A percentile compares a stretch with the other conserved stretches of the same genome.
phyloP scores from a whole-genome alignment of 2,888 invertebrate species.

The Alloplasta piceator region DNA sequence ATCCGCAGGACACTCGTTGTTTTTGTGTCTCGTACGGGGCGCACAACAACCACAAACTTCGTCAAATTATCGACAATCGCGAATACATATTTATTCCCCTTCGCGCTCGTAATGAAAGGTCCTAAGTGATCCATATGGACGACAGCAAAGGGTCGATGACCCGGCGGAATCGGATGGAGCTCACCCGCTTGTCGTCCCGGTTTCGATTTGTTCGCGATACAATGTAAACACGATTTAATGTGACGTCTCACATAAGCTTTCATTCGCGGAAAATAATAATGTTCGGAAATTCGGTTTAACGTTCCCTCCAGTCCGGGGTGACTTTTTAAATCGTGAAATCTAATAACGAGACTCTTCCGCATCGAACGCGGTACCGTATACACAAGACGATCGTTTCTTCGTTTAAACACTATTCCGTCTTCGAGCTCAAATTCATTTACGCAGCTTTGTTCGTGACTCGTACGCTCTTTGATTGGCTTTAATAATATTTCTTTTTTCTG shows the following conservation, averaged over 20 bases:
- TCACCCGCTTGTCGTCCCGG: constrained; percentile 58
- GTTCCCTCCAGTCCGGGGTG: constrained; percentile 5
- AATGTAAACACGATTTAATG: constrained; percentile 61
- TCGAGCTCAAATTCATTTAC: background rate
- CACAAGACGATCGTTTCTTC: constrained; percentile 27
- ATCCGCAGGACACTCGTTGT: constrained; percentile 2
- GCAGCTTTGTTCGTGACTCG: background rate
- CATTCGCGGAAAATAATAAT: constrained; percentile 19
- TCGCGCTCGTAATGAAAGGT: constrained; percentile 53
- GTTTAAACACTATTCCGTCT: constrained; percentile 6
- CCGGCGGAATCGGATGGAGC: constrained; percentile 65
- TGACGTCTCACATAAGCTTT: background rate
- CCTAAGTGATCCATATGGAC: constrained; percentile 65
- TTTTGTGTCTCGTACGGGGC: constrained; percentile 7
- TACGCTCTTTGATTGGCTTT: background rate
- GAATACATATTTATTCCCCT: too few relatives aligned
- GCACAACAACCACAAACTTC: constrained; percentile 11
- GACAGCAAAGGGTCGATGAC: constrained; percentile 54
- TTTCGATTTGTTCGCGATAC: constrained; percentile 28
- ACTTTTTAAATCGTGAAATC: constrained; percentile 1
- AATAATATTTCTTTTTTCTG: background rate
- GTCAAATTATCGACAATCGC: constrained; percentile 58
- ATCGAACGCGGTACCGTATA: too few relatives aligned
- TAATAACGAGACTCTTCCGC: too few relatives aligned
- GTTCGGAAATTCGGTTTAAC: background rate